These are phyloP conservation scores for Andrena marginata DNA, from an alignment of 2,888 invertebrate genomes.

Conservation along the genomic window DNA sequence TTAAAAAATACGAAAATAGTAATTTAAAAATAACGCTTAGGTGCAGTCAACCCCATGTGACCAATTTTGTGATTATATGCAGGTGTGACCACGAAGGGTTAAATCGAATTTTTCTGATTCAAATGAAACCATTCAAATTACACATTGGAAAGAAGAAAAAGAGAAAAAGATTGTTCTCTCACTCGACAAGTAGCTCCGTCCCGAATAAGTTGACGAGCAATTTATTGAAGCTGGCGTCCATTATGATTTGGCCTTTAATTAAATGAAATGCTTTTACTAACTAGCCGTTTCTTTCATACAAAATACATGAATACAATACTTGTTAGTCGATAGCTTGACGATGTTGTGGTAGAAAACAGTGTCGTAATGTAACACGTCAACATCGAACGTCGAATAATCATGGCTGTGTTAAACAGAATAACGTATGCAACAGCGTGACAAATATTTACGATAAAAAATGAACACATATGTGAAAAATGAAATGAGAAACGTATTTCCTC, in stretches of 20 bases:
- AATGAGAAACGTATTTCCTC: neutral
- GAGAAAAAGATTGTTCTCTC: neutral
- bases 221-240: slow-evolving; percentile 22
- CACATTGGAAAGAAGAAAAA: neutral
- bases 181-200: neutral
- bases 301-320: slow-evolving; percentile 33
- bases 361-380: neutral
- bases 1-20: too few relatives aligned
- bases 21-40: too few relatives aligned
- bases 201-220: slow-evolving; percentile 25
- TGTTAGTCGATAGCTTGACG: slow-evolving; percentile 27
- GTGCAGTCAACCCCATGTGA: too few relatives aligned
- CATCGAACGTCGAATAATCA: slow-evolving; percentile 32
- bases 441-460: slow-evolving; percentile 1
- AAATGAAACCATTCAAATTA: too few relatives aligned
- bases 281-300: slow-evolving; percentile 8
- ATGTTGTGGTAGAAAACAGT: slow-evolving; percentile 19
- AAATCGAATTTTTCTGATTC: too few relatives aligned
- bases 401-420: slow-evolving; percentile 24
- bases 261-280: slow-evolving; percentile 18
- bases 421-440: neutral
- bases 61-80: too few relatives aligned
- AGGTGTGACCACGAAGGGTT: too few relatives aligned
- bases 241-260: slow-evolving; percentile 6
- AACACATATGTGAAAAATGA: neutral